Evolutionary conservation across 2,113 vertebrate genomes (phyloP), one percentile per base, ranked within the genome.

Genomic region (Cygnus atratus): DNA sequence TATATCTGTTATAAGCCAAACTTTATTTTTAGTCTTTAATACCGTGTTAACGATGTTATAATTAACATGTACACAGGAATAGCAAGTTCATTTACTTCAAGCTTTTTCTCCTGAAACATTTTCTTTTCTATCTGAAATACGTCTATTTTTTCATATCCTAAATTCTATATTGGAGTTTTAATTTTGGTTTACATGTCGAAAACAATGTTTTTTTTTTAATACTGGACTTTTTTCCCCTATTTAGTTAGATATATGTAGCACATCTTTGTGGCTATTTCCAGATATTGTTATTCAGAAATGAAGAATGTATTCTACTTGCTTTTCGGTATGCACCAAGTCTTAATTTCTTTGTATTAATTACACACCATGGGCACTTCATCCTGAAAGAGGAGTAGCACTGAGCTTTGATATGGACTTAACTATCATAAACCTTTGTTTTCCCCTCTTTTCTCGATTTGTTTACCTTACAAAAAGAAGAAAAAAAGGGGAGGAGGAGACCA

Each of bases 11-110:
- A n/a, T 17, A 84, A 91, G 48, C 61, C 62, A 68, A 63, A 88
- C 52, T 84, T 91, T 89, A 91, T 94, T 93, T 97, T 95, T 93
- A 90, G 70, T 82, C 22, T 9, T 61, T 78, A 68, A 57, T 81
- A 78, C 21, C 84, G 72, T 81, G 61, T 78, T 87, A 81, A 71
- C 6, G 7, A 77, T 39, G 7, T 85, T 82, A 90, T 52, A 82
- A 72, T 93, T 87, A 87, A 41, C 24, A 50, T 61, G 61, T 65
- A 13, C 7, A 48, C 37, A 92, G 24, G 41, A 95, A 86, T 63
- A 88, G n/a, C 14, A 59, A 90, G 17, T 75, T 52, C 37, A 35
- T 88, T 54, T 90, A 55, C 83, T 79, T 92, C 77, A 68, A 16
- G 19, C 43, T 79, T 87, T 84, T 79, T 82, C 33, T 84, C 13